Evolutionary conservation across 2,888 invertebrate genomes (phyloP), one percentile per base, ranked within the genome.

Genomic region (Euspilapteryx auroguttella): DNA sequence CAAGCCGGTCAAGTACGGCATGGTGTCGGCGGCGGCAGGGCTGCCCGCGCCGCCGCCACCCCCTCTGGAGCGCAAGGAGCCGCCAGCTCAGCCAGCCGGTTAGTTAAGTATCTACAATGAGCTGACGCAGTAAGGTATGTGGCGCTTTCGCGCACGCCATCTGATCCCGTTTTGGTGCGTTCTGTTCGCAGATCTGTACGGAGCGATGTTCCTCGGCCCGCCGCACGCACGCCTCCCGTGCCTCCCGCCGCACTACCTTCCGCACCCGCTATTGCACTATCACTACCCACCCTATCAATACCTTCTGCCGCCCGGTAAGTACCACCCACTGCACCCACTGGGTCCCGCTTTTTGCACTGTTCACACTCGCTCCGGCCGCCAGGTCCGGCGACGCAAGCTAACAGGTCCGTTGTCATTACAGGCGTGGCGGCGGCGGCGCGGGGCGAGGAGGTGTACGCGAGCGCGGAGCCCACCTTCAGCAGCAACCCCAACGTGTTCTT

Each of bases 401-500:
- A 17, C 8, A 8, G 34, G 21, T 28, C 17, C 34, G 46, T 7
- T 17, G 35, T 21, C 36, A n/a, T 36, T 59, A 44, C 78, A 82
- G 87, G 88, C 61, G 81, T 89, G 68, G 85, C 87, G 65, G 71
- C 88, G 62, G 83, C 86, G 50, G 83, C 87, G 42, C 89, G 89
- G 55, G 91, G 90, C 58, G 85, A 86, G 47, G 88, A 86, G 73
- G 81, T 89, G 49, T 91, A 91, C 73, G 89, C 91, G 48, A 90
- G 89, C 42, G 76, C 86, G 55, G 88, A 89, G 65, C 88, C 88
- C 44, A 89, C 89, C 44, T 78, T 91, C 62, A 92, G 91, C 65
- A 88, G 86, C 64, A 92, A 92, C 77, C 92, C 92, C 41, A 92
- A 92, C 76, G 92, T 92, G 39, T 92, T 87, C 66, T 92, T 92